Percentiles rank a stretch among this genome's conserved stretches.
Conservation (phyloP, 2,797 vertebrate genomes). For the Etheostoma nigrum region DNA sequence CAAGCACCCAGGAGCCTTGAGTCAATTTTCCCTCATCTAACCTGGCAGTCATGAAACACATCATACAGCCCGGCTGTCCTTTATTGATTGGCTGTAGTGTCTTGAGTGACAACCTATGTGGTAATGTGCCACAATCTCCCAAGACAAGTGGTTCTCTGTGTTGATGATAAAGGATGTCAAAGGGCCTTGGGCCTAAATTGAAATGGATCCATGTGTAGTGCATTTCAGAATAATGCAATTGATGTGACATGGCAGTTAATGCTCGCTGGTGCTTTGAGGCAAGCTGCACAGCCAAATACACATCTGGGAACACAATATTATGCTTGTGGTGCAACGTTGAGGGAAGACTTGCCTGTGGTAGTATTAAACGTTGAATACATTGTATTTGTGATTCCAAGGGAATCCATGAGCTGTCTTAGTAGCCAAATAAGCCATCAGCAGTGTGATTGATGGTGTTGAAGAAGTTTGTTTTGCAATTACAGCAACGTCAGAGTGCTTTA, state of each 20-base stretch:
- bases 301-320: not conserved
- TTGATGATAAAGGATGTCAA: slow-evolving; percentile 50
- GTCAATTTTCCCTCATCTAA: not conserved
- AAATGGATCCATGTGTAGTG: slow-evolving; percentile 54
- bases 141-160: slow-evolving; percentile 52
- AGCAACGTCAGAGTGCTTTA: slow-evolving; percentile 1
- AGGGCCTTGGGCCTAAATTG: slow-evolving; percentile 53
- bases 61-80: slow-evolving; percentile 26
- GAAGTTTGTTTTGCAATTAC: slow-evolving; percentile 32
- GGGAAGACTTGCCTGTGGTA: not conserved
- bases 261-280: slow-evolving; percentile 7
- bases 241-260: slow-evolving; percentile 41
- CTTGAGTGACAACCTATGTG: slow-evolving; percentile 58
- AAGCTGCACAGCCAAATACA: not conserved
- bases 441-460: slow-evolving; percentile 30
- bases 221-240: slow-evolving; percentile 39
- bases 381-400: slow-evolving; percentile 10
- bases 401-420: slow-evolving; percentile 10
- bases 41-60: slow-evolving; percentile 12
- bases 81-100: slow-evolving; percentile 67
- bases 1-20: slow-evolving; percentile 16
- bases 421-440: slow-evolving; percentile 4
- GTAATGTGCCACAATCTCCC: slow-evolving; percentile 42
- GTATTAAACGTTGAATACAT: not conserved
- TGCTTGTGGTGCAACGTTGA: slow-evolving; percentile 4